Base-by-base conservation (phyloP, 2,113 vertebrate species). In the Bujurquina vittata region DNA sequence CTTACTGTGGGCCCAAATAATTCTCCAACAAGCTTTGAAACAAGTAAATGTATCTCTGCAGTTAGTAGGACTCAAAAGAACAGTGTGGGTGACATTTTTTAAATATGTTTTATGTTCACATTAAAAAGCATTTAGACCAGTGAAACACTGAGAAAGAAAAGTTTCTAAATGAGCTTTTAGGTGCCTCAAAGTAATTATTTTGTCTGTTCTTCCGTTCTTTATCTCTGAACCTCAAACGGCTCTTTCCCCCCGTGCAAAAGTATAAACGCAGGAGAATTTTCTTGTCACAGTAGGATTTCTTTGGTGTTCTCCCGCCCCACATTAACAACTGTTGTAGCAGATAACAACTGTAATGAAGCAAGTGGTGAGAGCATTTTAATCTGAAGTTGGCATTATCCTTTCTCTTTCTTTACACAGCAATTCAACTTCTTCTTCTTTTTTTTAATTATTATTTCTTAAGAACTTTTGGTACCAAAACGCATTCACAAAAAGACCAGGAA, bases 271-370 rank as follows among this genome's bases (percentile, higher is more conserved):
- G 46, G 43, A 52, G 58, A 59, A 60, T 78, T 17, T 20, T n/a
- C 31, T 74, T 3, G 5, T n/a, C 31, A 80, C n/a, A 54, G 1
- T 15, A 33, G 37, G 35, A n/a, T 65, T 56, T 65, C 74, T 73
- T 26, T 22, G 40, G 55, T 46, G 67, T 26, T 18, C 40, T 67
- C 33, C 7, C 23, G 85, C 33, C 6, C 43, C 8, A 37, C 59
- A 60, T 75, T 75, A 31, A 40, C 59, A 69, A 88, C 3, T 56
- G 26, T 46, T 56, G 22, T 23, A 31, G 60, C 58, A 67, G 75
- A 84, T 84, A 78, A 61, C 56, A n/a, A 7, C 65, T 60, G 54
- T 67, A 61, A 81, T 81, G 75, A 84, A 40, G 62, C 81, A 63
- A 29, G 18, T 26, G 81, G 77, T 10, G 20, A 15, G 43, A 26